A percentile compares a stretch with the other conserved stretches of the same genome.
phyloP scores from a whole-genome alignment of 2,797 vertebrate genomes.

The Dendrocincla fuliginosa region DNA sequence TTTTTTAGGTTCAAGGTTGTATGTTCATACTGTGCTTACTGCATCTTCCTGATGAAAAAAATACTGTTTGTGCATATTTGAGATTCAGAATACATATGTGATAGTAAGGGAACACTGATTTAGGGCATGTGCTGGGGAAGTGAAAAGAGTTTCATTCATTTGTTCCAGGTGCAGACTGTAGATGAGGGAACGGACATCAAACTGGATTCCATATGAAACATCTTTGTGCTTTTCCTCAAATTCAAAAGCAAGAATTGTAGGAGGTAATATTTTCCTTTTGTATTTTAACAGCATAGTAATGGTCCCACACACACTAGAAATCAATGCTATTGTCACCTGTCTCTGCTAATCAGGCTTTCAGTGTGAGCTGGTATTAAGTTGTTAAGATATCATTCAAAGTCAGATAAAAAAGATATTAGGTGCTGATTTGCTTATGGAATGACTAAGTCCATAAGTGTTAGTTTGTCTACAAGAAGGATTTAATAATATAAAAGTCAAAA shows the following conservation, averaged over 20 bases:
- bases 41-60: not conserved
- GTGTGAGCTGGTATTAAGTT: slow-evolving; percentile 18
- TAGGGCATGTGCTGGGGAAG: not conserved
- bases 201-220: not conserved
- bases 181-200: not conserved
- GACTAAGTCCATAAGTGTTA: slow-evolving; percentile 19
- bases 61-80: not conserved
- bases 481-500: slow-evolving; percentile 7
- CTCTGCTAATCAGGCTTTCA: slow-evolving; percentile 33
- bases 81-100: not conserved
- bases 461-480: slow-evolving; percentile 40
- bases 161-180: not conserved
- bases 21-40: not conserved
- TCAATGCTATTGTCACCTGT: slow-evolving; percentile 34
- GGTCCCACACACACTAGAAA: not conserved
- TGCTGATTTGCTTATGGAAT: slow-evolving; percentile 43
- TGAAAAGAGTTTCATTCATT: not conserved
- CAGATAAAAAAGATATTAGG: not conserved
- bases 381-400: slow-evolving; percentile 51
- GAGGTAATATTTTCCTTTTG: slow-evolving; percentile 30
- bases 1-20: not conserved
- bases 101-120: not conserved
- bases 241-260: slow-evolving; percentile 20
- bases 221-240: not conserved
- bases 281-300: slow-evolving; percentile 25